A percentile compares a stretch with the other conserved stretches of the same genome.
phyloP scores from a whole-genome alignment of 35 echinoderm and acorn worm genomes.

The Hemicentrotus pulcherrimus region DNA sequence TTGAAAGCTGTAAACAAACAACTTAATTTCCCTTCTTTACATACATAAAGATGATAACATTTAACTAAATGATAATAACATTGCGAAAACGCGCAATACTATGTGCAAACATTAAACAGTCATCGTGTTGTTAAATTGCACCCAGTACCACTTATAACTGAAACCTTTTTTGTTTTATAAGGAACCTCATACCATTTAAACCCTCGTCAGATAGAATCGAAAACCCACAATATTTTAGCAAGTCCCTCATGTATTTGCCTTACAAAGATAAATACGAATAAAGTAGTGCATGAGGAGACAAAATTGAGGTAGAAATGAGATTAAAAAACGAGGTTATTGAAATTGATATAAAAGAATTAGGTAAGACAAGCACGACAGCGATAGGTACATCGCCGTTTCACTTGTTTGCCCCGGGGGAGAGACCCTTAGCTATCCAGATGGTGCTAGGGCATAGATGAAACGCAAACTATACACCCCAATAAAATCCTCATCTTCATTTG shows the following conservation, averaged over 20 bases:
- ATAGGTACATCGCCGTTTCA: not conserved
- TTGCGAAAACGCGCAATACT: no score
- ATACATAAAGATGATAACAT: no score
- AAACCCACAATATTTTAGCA: not conserved
- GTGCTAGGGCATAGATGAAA: constrained; percentile 16
- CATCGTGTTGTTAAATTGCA: no score
- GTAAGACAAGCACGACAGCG: not conserved
- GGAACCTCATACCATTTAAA: not conserved
- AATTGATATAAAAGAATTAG: not conserved
- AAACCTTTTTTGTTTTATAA: no score
- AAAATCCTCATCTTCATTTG: constrained; percentile 21
- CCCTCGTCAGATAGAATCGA: not conserved
- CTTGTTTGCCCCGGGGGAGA: not conserved
- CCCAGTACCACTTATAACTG: no score
- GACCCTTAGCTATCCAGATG: constrained; percentile 35
- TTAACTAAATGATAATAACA: no score
- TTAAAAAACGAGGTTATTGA: not conserved
- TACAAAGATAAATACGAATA: not conserved
- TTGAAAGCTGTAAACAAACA: not conserved
- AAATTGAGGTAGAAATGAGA: not conserved
- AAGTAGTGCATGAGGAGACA: not conserved
- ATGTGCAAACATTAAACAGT: no score
- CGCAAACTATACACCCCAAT: constrained; percentile 31
- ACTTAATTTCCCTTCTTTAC: not conserved
- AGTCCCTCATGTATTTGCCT: not conserved